Conservation (phyloP, 2,888 invertebrate species). For the Xylocampa areola region DNA sequence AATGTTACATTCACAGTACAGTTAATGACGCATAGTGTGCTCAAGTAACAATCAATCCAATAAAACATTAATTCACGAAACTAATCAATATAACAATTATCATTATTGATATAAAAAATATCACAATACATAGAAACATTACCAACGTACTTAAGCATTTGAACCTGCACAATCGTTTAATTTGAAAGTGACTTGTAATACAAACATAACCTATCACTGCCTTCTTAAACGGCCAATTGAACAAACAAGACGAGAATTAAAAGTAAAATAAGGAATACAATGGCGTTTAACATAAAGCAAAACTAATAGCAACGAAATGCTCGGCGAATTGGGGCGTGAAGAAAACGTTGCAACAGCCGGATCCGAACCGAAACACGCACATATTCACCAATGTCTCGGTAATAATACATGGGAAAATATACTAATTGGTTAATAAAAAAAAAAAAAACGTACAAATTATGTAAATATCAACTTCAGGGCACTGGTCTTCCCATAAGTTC, state of each 20-base stretch:
- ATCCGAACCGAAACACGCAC: constrained; percentile 69
- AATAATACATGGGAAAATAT: constrained; percentile 28
- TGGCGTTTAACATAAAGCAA: constrained; percentile 58
- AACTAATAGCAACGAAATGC: constrained; percentile 77
- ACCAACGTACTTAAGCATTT: constrained; percentile 52
- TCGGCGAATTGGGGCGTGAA: constrained; percentile 81
- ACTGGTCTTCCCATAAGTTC: too few relatives aligned
- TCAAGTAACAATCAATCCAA: background rate
- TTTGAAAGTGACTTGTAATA: constrained; percentile 56
- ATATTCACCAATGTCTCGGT: constrained; percentile 40
- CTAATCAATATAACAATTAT: constrained; percentile 46
- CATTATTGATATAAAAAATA: constrained; percentile 37
- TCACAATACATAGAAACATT: constrained; percentile 52
- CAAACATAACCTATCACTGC: constrained; percentile 51
- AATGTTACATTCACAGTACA: too few relatives aligned
- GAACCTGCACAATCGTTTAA: constrained; percentile 36
- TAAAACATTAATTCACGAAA: constrained; percentile 31
- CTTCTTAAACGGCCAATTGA: constrained; percentile 54
- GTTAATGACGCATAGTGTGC: too few relatives aligned
- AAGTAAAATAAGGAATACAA: constrained; percentile 49
- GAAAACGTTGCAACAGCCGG: constrained; percentile 78
- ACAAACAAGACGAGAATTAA: constrained; percentile 50
- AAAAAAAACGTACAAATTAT: too few relatives aligned
- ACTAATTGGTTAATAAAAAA: constrained; percentile 20
- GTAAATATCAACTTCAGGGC: too few relatives aligned